phyloP scores from a whole-genome alignment of 1,140 invertebrate species.

The Meloidogyne exigua region DNA sequence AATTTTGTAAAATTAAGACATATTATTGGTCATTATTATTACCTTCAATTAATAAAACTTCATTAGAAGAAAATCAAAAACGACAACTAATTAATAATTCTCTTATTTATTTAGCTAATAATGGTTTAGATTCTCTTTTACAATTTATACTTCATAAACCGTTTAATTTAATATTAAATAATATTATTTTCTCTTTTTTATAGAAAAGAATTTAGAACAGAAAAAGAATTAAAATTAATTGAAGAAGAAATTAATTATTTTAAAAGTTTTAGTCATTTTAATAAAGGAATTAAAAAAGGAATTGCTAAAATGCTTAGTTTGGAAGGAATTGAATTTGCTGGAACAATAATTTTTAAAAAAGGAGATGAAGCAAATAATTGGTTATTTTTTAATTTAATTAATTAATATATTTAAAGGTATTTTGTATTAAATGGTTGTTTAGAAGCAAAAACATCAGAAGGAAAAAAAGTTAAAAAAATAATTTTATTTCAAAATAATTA shows the following conservation, averaged over 20 bases:
- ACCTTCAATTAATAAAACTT: background rate
- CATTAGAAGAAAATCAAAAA: too few species aligned
- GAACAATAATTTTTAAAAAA: constrained; percentile 81
- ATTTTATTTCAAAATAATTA: background rate
- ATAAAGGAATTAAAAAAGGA: constrained; percentile 72
- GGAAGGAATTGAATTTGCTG: constrained; percentile 77
- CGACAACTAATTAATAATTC: constrained; percentile 70
- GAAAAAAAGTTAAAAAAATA: background rate
- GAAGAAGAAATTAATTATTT: constrained; percentile 82
- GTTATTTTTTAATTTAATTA: constrained; percentile 71
- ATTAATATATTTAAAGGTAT: background rate
- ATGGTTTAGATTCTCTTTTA: constrained; percentile 75
- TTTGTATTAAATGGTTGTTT: constrained; percentile 78
- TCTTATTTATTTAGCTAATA: constrained; percentile 68
- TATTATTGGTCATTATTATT: constrained; percentile 10
- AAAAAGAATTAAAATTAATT: constrained; percentile 79
- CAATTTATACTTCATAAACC: constrained; percentile 78
- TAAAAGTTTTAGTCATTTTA: constrained; percentile 77
- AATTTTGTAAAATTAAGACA: background rate
- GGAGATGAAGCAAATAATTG: constrained; percentile 83
- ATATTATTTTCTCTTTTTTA: constrained; percentile 21
- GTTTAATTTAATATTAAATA: constrained; percentile 65
- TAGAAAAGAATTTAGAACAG: constrained; percentile 74
- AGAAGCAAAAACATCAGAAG: constrained; percentile 67
- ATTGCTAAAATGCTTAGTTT: constrained; percentile 78